A percentile compares a stretch with the other conserved stretches of the same genome.
Conservation (phyloP, 2,113 vertebrate genomes). For the Corythaixoides concolor region DNA sequence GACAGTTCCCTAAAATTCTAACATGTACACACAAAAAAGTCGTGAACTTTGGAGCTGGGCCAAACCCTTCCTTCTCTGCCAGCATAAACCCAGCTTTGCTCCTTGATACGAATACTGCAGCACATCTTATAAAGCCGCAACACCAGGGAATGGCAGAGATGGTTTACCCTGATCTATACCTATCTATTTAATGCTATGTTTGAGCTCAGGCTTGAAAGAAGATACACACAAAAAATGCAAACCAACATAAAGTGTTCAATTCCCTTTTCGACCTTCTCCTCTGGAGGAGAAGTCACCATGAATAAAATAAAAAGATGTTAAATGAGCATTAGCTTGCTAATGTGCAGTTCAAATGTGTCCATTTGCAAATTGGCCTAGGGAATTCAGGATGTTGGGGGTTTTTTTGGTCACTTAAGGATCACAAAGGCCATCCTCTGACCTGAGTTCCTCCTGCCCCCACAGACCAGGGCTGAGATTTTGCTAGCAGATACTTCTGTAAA, state of each 20-base stretch:
- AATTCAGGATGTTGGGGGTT: background rate
- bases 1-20: slow-evolving; percentile 14
- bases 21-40: slow-evolving; percentile 24
- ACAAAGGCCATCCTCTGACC: background rate
- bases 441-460: background rate
- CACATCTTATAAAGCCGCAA: background rate
- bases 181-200: background rate
- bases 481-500: background rate
- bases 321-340: slow-evolving; percentile 14
- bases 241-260: background rate
- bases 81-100: slow-evolving; percentile 53
- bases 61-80: background rate
- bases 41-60: slow-evolving; percentile 40
- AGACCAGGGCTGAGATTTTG: background rate
- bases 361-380: slow-evolving; percentile 4
- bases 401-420: background rate
- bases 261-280: background rate
- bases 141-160: background rate
- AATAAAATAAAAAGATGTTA: background rate
- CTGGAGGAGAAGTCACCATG: background rate
- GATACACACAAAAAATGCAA: background rate
- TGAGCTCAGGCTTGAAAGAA: background rate
- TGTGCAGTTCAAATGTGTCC: background rate
- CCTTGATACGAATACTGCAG: background rate
- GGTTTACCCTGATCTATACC: background rate